Base-by-base conservation (phyloP, 2,113 vertebrate genomes). In the Hepsetus odoe region DNA sequence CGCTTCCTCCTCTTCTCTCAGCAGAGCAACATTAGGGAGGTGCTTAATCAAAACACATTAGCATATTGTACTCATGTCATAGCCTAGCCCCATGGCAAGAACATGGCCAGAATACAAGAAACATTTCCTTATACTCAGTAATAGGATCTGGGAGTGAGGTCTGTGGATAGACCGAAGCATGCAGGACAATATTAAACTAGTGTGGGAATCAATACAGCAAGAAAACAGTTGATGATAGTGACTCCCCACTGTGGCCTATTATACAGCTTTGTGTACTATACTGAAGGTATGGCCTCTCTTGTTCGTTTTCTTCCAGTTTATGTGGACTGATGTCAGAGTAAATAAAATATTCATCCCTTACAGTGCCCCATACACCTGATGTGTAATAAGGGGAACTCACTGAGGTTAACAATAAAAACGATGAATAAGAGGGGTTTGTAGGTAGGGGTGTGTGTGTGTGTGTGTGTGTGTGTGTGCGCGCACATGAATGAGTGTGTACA, bases 21-120 rank as follows among this genome's bases (percentile, higher is more conserved):
- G 83, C 85, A 85, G 85, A 85, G 82, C 83, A 77, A 85, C 89
- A 91, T 91, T 89, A 89, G 85, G 83, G 80, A 85, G 88, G 88
- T 87, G 89, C 89, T 92, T 92, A 88, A 91, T 92, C 90, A 91
- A 88, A 88, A 84, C 76, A 82, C 85, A 91, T 93, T 91, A 90
- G 84, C 88, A 91, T 91, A 91, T 80, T 69, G 35, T 49, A 73
- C 64, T 51, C 68, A 73, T 72, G 69, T 72, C 32, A 33, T 75
- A 59, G 61, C 61, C 62, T 24, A 51, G 66, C 64, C 46, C 35
- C 24, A 7, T 44, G 30, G 51, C 49, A 65, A 42, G 44, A 61
- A 62, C 80, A 87, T 89, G 87, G 81, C 75, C 30, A 24, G 88
- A 90, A 91, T 90, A 77, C 77, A 73, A 89, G 90, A 64, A 74